A percentile compares a stretch with the other conserved stretches of the same genome.
These are phyloP conservation scores for Neolamprologus variostigma DNA, from an alignment of 2,113 vertebrate species.

Conservation along the genomic window DNA sequence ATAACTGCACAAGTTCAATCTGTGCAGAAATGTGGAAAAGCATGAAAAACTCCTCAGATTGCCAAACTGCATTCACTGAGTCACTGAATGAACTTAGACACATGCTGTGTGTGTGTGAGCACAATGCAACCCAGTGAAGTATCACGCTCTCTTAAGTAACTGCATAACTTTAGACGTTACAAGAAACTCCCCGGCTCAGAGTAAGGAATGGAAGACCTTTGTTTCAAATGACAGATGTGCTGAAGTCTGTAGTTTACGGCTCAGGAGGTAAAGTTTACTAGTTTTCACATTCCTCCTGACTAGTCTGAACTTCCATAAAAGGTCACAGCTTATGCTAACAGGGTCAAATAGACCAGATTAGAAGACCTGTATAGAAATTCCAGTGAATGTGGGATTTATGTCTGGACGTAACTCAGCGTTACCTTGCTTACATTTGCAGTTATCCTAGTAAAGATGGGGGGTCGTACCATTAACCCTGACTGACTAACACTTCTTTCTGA, in stretches of 20 bases:
- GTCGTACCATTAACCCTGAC: background rate
- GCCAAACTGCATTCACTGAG: rapidly evolving
- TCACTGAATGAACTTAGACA: background rate
- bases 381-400: background rate
- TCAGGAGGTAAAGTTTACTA: rapidly evolving
- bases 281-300: background rate
- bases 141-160: background rate
- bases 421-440: background rate
- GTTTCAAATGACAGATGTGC: background rate
- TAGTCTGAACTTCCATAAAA: background rate
- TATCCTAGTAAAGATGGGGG: background rate
- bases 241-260: background rate
- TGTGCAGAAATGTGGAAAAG: background rate
- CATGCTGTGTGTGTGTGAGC: background rate
- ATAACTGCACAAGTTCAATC: background rate
- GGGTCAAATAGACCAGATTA: background rate
- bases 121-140: background rate
- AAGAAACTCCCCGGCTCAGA: rapidly evolving
- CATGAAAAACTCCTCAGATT: background rate
- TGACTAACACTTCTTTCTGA: background rate
- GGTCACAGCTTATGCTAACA: rapidly evolving
- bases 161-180: too few relatives aligned
- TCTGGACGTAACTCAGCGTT: rapidly evolving
- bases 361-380: rapidly evolving
- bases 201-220: background rate